Base-by-base conservation (phyloP, 2,113 vertebrate genomes). In the Porphyrio hochstetteri region DNA sequence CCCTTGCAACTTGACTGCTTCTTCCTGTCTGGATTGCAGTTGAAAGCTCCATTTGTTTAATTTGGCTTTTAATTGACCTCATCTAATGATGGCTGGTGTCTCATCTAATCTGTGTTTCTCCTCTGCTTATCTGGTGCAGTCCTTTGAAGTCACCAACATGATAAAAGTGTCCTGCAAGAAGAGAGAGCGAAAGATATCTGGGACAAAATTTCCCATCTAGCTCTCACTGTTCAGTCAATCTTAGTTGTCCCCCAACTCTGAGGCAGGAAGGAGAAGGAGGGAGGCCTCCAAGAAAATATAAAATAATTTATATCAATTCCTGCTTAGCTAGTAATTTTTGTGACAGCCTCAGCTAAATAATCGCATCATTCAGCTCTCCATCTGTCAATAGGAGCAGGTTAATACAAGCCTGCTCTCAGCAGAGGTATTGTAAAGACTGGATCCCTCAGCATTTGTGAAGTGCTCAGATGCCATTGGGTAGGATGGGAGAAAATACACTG, bases 31-130 rank as follows among this genome's bases (percentile, higher is more conserved):
- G 94, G 97, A 94, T 92, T 1, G 5, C 21, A 94, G 72, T 60
- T 95, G 89, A 96, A 94, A 85, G 50, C 68, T 88, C 44, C 64
- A 42, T 83, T 95, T 97, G 85, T 97, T 97, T 97, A 93, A 93
- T 97, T 93, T 96, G 91, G 92, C 96, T 96, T 96, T 95, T 95
- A 92, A 84, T 88, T 93, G 77, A 61, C 72, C 53, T 86, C 68
- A 69, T 92, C 57, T 57, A 90, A 87, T 35, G 42, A 59, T 74
- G 78, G 48, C 57, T 82, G 93, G 94, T 87, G 82, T 80, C 86
- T 93, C 46, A 92, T 70, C 65, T 96, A 93, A 93, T 95, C 82
- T 81, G 46, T 91, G 56, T 69, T 88, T 74, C 92, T 82, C 52
- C 48, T 84, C 78, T 94, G 83, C 95, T 97, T 97, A 95, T 96